These are phyloP conservation scores for Empidonax traillii DNA, from an alignment of 2,113 vertebrate genomes.

Conservation along the genomic window DNA sequence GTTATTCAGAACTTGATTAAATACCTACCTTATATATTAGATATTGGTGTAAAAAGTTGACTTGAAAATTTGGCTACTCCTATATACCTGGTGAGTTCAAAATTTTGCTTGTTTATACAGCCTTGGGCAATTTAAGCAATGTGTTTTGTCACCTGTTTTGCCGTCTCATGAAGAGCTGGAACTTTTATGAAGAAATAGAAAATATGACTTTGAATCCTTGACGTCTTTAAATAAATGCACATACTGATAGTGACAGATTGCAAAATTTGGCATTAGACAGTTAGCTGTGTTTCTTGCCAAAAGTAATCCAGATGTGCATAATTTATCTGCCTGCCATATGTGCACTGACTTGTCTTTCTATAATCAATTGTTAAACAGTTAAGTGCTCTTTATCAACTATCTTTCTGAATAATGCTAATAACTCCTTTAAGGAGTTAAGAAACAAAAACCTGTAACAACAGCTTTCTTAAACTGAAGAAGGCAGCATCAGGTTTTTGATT, in stretches of 20 bases:
- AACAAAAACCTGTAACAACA: neutral
- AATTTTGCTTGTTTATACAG: constrained; percentile 71
- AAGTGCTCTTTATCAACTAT: constrained; percentile 73
- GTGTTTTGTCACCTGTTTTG: constrained; percentile 77
- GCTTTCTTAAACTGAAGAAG: constrained; percentile 10
- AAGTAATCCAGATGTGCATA: constrained; percentile 85
- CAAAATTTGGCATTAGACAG: constrained; percentile 79
- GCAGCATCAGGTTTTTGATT: neutral
- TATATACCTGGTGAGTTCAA: constrained; percentile 45
- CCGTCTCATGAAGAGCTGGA: constrained; percentile 68
- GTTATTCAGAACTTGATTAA: neutral
- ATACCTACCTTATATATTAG: neutral
- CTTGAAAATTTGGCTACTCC: constrained; percentile 27
- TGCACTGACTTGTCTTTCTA: constrained; percentile 82
- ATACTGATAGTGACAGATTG: constrained; percentile 84
- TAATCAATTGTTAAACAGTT: constrained; percentile 80
- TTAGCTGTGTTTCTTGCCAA: constrained; percentile 79
- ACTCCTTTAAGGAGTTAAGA: constrained; percentile 60
- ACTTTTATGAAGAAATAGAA: constrained; percentile 76
- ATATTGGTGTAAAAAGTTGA: neutral
- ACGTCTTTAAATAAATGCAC: constrained; percentile 78
- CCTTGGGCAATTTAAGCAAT: constrained; percentile 70
- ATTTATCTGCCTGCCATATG: constrained; percentile 84
- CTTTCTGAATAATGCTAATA: constrained; percentile 66
- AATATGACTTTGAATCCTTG: constrained; percentile 76